Evolutionary conservation across 2,888 invertebrate species (phyloP).

Genomic region (Candidula unifasciata): DNA sequence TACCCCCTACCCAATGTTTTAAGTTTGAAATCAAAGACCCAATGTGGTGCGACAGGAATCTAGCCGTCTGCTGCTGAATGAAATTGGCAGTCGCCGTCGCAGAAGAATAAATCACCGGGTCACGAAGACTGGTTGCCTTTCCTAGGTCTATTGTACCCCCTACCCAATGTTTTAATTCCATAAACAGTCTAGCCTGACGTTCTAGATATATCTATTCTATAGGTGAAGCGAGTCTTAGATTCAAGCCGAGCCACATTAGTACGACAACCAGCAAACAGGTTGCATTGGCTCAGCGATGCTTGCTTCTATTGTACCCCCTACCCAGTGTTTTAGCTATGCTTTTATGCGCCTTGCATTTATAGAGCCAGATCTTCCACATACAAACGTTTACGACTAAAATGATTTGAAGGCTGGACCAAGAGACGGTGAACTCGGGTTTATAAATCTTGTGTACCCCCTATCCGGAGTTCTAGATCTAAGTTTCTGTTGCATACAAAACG

Average conservation of each 20-base stretch:
- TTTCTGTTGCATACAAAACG: not conserved
- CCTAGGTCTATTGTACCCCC: slow-evolving; percentile 26
- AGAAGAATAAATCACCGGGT: not conserved
- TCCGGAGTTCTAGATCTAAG: not conserved
- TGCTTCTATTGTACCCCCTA: slow-evolving; percentile 25
- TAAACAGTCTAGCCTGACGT: not conserved
- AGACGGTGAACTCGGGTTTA: not conserved
- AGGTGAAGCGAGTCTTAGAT: not conserved
- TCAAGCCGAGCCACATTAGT: not conserved
- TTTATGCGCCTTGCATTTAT: not conserved
- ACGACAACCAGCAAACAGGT: not conserved
- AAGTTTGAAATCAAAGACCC: not conserved
- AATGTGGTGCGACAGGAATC: not conserved
- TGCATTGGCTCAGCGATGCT: not conserved
- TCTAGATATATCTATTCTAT: not conserved
- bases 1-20: slow-evolving; percentile 2
- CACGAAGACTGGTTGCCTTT: not conserved
- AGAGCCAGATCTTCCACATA: not conserved
- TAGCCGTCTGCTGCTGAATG: not conserved
- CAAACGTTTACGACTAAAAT: not conserved
- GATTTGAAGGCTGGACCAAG: not conserved
- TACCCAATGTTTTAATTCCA: slow-evolving; percentile 17
- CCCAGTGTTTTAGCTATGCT: slow-evolving; percentile 10
- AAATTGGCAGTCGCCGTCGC: not conserved
- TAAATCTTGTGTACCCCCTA: not conserved